Percentiles rank a stretch among this genome's conserved stretches.
These are phyloP conservation scores for Patella pellucida DNA, from an alignment of 2,888 invertebrate species.

Conservation along the genomic window DNA sequence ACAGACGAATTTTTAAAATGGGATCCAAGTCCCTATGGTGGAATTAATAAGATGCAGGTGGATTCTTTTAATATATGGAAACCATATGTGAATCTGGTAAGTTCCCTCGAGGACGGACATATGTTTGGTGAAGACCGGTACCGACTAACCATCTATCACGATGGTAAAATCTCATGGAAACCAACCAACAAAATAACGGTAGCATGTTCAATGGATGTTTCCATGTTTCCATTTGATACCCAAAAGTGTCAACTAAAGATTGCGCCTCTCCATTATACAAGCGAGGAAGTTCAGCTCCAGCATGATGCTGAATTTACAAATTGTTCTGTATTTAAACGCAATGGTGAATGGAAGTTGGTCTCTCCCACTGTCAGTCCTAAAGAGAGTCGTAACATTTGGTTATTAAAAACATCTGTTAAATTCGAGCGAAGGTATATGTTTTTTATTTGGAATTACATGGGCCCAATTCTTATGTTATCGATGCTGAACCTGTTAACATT, in stretches of 20 bases:
- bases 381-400: not conserved
- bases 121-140: not conserved
- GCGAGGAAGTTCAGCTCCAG: not conserved
- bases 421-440: not conserved
- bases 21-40: not conserved
- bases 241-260: not conserved
- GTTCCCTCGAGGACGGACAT: not conserved
- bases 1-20: not conserved
- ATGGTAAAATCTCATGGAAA: not conserved
- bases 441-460: no score
- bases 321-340: not conserved
- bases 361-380: not conserved
- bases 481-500: no score
- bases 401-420: not conserved
- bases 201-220: not conserved
- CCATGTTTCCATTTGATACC: not conserved
- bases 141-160: not conserved
- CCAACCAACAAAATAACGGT: not conserved
- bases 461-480: no score
- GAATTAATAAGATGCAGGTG: not conserved
- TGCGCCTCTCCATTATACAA: not conserved
- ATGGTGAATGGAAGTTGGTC: not conserved
- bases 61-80: not conserved
- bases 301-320: not conserved
- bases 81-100: not conserved